Percentiles rank a stretch among this genome's conserved stretches.
phyloP scores from a whole-genome alignment of 1,140 invertebrate genomes.

The Cryptotermes secundus region DNA sequence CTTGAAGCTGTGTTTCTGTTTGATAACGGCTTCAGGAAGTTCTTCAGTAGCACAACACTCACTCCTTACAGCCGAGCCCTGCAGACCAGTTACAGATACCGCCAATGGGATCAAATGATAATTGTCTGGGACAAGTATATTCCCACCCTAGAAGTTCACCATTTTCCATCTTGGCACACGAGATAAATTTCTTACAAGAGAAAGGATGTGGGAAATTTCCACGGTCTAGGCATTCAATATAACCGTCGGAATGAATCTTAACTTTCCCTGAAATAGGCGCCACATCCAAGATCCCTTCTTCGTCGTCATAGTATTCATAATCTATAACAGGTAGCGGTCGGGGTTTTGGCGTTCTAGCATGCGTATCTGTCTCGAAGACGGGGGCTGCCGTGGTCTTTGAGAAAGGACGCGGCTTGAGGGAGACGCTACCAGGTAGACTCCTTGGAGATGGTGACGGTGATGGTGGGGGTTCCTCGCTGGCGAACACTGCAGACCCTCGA shows the following conservation, averaged over 20 bases:
- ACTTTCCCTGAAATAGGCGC: constrained; percentile 59
- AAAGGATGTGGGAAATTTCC: constrained; percentile 86
- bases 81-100: constrained; percentile 88
- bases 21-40: too few species aligned
- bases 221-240: constrained; percentile 78
- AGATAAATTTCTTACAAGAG: constrained; percentile 86
- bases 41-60: constrained; percentile 30
- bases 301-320: constrained; percentile 70
- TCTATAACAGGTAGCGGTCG: constrained; percentile 48
- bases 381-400: constrained; percentile 34
- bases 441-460: not conserved
- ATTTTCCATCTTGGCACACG: constrained; percentile 78
- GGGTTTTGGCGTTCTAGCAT: not conserved
- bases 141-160: constrained; percentile 76
- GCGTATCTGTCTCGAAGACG: not conserved
- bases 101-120: constrained; percentile 83
- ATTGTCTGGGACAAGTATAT: constrained; percentile 79
- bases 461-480: not conserved
- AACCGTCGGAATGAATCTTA: constrained; percentile 56
- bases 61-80: constrained; percentile 69
- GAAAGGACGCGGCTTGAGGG: constrained; percentile 36
- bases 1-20: too few species aligned
- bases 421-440: constrained; percentile 22
- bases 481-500: not conserved
- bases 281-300: constrained; percentile 55